A percentile compares a stretch with the other conserved stretches of the same genome.
phyloP scores from a whole-genome alignment of 2,888 invertebrate species.

The Apamea anceps region DNA sequence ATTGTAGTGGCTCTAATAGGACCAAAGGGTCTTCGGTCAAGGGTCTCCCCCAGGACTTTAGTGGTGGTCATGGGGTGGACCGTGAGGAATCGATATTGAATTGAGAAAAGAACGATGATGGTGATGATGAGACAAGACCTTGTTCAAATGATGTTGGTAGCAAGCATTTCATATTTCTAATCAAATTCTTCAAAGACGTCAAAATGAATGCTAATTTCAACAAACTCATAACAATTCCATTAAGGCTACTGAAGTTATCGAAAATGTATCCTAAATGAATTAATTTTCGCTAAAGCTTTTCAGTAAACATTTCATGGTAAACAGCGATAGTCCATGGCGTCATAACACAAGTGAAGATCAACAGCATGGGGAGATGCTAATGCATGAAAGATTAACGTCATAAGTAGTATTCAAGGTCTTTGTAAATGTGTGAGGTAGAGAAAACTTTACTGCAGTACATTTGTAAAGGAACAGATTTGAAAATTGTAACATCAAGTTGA shows the following conservation, averaged over 20 bases:
- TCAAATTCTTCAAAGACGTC: not conserved
- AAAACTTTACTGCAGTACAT: not conserved
- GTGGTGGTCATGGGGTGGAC: not conserved
- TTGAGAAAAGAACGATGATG: not conserved
- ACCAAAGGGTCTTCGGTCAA: not conserved
- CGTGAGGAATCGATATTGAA: not conserved
- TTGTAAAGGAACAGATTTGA: not conserved
- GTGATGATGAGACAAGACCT: not conserved
- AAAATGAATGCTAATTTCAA: not conserved
- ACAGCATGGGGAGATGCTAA: conserved; percentile 12
- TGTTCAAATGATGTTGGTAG: not conserved
- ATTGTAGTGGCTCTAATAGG: not conserved
- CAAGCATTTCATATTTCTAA: not conserved
- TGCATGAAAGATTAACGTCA: conserved; percentile 9
- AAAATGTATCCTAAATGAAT: conserved; percentile 2
- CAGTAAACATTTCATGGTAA: conserved; percentile 17
- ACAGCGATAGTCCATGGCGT: conserved; percentile 37
- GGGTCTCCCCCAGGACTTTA: not conserved
- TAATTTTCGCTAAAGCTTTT: not conserved
- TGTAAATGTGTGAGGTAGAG: not conserved
- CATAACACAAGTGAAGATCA: conserved; percentile 38
- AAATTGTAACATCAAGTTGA: not conserved
- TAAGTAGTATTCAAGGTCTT: conserved; percentile 5
- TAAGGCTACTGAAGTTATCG: not conserved
- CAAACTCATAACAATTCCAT: not conserved